A percentile compares a stretch with the other conserved stretches of the same genome.
Conservation (phyloP, 1,140 invertebrate species). For the Hermatobates lingyangjiaoensis region DNA sequence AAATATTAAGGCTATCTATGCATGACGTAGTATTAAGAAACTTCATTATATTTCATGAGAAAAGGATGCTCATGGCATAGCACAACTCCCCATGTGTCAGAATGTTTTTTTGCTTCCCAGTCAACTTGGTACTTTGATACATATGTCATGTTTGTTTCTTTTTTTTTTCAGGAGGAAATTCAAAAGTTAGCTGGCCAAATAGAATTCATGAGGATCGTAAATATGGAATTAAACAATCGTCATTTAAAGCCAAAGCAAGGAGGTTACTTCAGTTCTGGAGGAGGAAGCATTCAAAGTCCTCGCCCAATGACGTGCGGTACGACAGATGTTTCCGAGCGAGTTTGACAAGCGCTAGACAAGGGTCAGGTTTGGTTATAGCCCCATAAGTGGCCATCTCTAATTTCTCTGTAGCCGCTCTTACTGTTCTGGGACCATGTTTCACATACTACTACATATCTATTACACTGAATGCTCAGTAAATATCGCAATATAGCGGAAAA, state of each 20-base stretch:
- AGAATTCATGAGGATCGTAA: slow-evolving; percentile 80
- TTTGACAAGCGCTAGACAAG: not conserved
- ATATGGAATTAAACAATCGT: slow-evolving; percentile 79
- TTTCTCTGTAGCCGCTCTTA: no score
- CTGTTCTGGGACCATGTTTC: no score
- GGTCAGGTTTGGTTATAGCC: not conserved
- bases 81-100: not conserved
- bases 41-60: not conserved
- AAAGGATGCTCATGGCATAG: not conserved
- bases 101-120: not conserved
- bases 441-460: no score
- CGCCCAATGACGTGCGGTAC: not conserved
- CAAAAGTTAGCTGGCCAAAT: slow-evolving; percentile 78
- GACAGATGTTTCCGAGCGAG: not conserved
- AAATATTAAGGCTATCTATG: not conserved
- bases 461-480: no score
- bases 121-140: not conserved
- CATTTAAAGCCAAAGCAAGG: slow-evolving; percentile 66
- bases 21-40: not conserved
- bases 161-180: slow-evolving; percentile 50
- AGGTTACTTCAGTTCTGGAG: slow-evolving; percentile 43
- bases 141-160: not conserved
- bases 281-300: not conserved
- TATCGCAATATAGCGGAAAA: no score
- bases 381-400: no score